A percentile compares a stretch with the other conserved stretches of the same genome.
Conservation (phyloP, 2,888 invertebrate genomes). For the Metacarcinus magister region DNA sequence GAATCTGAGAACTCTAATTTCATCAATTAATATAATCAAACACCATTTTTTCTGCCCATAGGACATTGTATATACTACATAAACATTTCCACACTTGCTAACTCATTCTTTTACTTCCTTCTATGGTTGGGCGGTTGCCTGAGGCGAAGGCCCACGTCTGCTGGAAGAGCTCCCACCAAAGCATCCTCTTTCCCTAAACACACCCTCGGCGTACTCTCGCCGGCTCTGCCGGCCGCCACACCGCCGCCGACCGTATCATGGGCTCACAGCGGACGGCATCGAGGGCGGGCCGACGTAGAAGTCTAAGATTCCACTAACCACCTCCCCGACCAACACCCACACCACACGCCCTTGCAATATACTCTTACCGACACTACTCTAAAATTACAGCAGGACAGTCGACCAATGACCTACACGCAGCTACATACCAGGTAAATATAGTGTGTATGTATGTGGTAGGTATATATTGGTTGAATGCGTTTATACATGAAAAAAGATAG, state of each 20-base stretch:
- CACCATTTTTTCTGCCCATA: too few relatives aligned
- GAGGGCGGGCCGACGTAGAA: conserved; percentile 57
- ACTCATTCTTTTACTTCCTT: background rate
- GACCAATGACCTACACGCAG: conserved; percentile 93
- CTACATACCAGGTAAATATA: conserved; percentile 89
- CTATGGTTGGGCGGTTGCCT: conserved; percentile 54
- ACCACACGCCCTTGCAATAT: conserved; percentile 84
- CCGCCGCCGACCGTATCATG: conserved; percentile 66
- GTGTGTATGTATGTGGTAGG: conserved; percentile 28
- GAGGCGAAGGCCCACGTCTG: conserved; percentile 69
- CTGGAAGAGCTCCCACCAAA: conserved; percentile 69
- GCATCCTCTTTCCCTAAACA: conserved; percentile 62
- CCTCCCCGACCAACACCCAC: conserved; percentile 87
- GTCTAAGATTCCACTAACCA: conserved; percentile 57
- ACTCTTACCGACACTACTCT: conserved; percentile 95
- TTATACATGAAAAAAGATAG: too few relatives aligned
- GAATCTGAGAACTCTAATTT: too few relatives aligned
- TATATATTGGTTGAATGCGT: background rate
- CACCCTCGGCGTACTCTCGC: conserved; percentile 61
- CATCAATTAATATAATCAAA: too few relatives aligned
- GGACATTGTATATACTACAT: too few relatives aligned
- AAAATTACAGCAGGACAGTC: too few relatives aligned
- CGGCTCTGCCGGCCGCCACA: conserved; percentile 62
- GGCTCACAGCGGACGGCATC: conserved; percentile 69
- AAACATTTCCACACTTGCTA: too few relatives aligned